These are phyloP conservation scores for Esox masquinongy DNA, from an alignment of 2,797 vertebrate species.

Conservation along the genomic window DNA sequence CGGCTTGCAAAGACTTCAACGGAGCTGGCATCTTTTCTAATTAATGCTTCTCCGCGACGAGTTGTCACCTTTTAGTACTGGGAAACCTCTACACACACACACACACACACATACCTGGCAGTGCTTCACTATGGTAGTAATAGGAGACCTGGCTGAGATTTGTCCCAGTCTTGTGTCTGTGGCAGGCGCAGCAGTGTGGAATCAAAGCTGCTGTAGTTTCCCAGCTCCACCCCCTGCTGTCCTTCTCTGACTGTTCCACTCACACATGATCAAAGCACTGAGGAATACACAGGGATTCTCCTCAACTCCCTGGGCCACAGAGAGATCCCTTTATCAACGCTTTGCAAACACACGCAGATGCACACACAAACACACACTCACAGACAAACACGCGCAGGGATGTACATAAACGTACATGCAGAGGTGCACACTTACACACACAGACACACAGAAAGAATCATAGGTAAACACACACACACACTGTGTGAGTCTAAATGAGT, in stretches of 20 bases:
- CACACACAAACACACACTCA: not conserved
- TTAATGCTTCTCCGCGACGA: not conserved
- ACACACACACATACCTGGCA: slow-evolving; percentile 26
- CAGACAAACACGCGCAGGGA: not conserved
- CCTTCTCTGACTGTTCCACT: slow-evolving; percentile 52
- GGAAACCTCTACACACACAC: not conserved
- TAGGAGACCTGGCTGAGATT: slow-evolving; percentile 50
- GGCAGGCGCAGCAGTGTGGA: slow-evolving; percentile 16
- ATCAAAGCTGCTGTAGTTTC: slow-evolving; percentile 55
- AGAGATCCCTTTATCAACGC: slow-evolving; percentile 56
- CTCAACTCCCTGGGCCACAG: slow-evolving; percentile 28
- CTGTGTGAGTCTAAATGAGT: not conserved
- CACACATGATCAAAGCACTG: slow-evolving; percentile 63
- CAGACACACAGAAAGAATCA: too few species aligned
- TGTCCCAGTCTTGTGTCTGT: slow-evolving; percentile 52
- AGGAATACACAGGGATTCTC: slow-evolving; percentile 52
- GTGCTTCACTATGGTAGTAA: slow-evolving; percentile 29
- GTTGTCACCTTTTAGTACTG: not conserved
- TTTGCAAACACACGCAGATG: slow-evolving; percentile 46
- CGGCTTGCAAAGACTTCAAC: not conserved
- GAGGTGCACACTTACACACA: not conserved
- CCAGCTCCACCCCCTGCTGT: slow-evolving; percentile 41
- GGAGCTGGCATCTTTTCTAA: not conserved
- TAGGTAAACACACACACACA: slow-evolving; percentile 36
- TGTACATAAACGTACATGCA: not conserved